phyloP scores from a whole-genome alignment of 2,113 vertebrate species.

The Rhea americana region DNA sequence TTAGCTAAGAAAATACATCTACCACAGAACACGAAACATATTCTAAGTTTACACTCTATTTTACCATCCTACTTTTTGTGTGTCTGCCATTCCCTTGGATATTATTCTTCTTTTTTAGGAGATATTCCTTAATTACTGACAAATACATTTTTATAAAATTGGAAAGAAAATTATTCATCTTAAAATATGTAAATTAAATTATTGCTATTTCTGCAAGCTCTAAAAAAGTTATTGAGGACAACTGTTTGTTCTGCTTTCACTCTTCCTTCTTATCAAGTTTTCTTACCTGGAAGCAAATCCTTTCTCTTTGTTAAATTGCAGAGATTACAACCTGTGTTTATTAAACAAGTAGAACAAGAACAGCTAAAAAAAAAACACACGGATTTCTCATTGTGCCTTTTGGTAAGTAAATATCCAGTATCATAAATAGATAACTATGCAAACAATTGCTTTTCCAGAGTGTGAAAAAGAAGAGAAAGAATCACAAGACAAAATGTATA shows the following conservation, averaged over 20 bases:
- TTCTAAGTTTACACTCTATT: background rate
- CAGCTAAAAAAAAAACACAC: background rate
- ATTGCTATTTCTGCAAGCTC: background rate
- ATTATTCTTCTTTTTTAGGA: background rate
- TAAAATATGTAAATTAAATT: background rate
- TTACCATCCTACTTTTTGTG: background rate
- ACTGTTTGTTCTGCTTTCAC: background rate
- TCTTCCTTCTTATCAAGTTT: background rate
- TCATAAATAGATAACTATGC: background rate
- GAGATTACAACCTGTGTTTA: background rate
- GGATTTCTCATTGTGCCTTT: background rate
- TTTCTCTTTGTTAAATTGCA: background rate
- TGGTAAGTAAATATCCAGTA: background rate
- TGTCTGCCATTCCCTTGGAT: background rate
- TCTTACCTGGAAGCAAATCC: background rate
- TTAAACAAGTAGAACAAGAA: background rate
- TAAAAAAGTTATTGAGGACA: background rate
- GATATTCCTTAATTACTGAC: background rate
- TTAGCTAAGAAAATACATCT: background rate
- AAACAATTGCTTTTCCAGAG: background rate
- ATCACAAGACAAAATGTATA: background rate
- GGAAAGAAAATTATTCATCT: background rate
- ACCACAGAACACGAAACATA: background rate
- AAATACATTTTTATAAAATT: background rate
- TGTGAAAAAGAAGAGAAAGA: background rate